These are phyloP conservation scores for Zoanthus sansibaricus DNA, from an alignment of 92 coral and sea anemone genomes.

Conservation along the genomic window DNA sequence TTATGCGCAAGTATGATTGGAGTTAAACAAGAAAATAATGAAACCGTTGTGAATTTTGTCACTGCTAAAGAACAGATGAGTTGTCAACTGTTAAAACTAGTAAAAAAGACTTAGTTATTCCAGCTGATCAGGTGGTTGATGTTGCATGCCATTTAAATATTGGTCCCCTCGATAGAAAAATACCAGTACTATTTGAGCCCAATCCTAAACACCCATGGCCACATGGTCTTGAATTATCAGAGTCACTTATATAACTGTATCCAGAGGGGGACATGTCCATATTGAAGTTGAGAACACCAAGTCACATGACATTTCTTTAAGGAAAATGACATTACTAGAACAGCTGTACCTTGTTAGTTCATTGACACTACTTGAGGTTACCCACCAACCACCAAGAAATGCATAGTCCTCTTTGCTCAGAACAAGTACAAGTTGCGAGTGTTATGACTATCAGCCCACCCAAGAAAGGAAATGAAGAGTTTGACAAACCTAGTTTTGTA, in stretches of 20 bases:
- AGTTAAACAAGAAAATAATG: conserved; percentile 51
- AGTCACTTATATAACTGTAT: conserved; percentile 41
- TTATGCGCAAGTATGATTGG: conserved; percentile 45
- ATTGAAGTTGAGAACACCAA: conserved; percentile 54
- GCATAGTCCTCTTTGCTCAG: conserved; percentile 2
- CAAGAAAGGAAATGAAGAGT: background rate
- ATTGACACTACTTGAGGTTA: conserved; percentile 62
- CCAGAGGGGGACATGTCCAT: conserved; percentile 49
- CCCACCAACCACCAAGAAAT: conserved; percentile 11
- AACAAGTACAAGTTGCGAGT: conserved; percentile 6
- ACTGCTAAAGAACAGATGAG: conserved; percentile 56
- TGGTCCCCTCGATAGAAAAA: conserved; percentile 65
- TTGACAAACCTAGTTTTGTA: background rate
- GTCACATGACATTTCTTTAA: conserved; percentile 43
- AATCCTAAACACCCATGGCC: conserved; percentile 70
- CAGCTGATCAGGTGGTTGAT: conserved; percentile 48
- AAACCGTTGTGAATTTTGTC: conserved; percentile 64
- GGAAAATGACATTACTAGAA: conserved; percentile 53
- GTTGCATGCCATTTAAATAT: conserved; percentile 53
- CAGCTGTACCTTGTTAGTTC: conserved; percentile 58
- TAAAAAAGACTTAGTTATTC: conserved; percentile 63
- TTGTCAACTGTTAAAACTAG: conserved; percentile 60
- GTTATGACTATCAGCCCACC: conserved; percentile 5
- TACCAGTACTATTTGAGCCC: conserved; percentile 77
- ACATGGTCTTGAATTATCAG: conserved; percentile 56